phyloP scores from a whole-genome alignment of 1,140 invertebrate species.

The Apocrypta bakeri region DNA sequence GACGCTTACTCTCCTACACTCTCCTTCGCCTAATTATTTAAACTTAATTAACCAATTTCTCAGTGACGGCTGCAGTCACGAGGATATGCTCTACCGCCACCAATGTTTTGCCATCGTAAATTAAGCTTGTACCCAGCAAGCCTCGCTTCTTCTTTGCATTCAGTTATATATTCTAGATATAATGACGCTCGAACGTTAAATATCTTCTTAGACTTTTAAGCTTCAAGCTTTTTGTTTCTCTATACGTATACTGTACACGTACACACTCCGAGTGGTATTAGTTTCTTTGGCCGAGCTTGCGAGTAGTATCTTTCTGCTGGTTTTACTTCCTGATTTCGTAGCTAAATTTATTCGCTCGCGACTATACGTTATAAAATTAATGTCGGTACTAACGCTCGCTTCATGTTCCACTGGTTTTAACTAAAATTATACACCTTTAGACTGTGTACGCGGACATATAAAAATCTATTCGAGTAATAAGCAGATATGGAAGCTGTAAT shows the following conservation, averaged over 20 bases:
- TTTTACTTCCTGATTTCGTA: too few species aligned
- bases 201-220: slow-evolving; percentile 27
- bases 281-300: too few species aligned
- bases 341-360: too few species aligned
- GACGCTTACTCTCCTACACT: not conserved
- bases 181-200: not conserved
- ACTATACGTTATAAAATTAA: too few species aligned
- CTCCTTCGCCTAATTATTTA: slow-evolving; percentile 55
- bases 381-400: too few species aligned
- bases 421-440: too few species aligned
- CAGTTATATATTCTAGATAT: not conserved
- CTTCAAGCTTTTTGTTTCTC: not conserved
- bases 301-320: not conserved
- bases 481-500: too few species aligned
- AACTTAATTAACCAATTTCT: slow-evolving; percentile 60
- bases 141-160: not conserved
- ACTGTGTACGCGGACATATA: too few species aligned
- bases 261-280: not conserved
- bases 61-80: not conserved
- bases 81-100: not conserved
- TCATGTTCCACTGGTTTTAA: too few species aligned
- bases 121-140: slow-evolving; percentile 27
- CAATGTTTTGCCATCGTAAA: slow-evolving; percentile 57
- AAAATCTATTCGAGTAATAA: too few species aligned
- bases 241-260: not conserved